Evolutionary conservation across 2,113 vertebrate species (phyloP).

Genomic region (Pycnonotus jocosus): DNA sequence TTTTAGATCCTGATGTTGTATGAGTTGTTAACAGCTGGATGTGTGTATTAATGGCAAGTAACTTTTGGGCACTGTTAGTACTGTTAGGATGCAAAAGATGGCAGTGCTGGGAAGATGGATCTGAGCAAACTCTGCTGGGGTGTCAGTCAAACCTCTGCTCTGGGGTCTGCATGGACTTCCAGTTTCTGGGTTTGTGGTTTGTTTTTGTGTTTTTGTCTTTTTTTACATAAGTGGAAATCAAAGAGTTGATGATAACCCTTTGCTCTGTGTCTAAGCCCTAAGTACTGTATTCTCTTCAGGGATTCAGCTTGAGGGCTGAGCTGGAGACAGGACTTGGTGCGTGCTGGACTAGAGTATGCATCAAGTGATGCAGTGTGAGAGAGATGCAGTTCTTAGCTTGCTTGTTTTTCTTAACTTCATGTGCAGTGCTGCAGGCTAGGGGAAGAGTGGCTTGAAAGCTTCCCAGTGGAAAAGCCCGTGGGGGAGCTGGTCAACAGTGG

Average conservation of each 20-base stretch:
- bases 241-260: not conserved
- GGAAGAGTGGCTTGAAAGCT: not conserved
- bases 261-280: not conserved
- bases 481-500: accelerated
- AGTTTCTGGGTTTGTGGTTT: not conserved
- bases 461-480: not conserved
- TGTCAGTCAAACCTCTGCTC: not conserved
- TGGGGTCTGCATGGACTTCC: not conserved
- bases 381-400: not conserved
- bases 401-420: not conserved
- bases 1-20: not conserved
- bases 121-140: not conserved
- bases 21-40: not conserved
- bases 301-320: not conserved
- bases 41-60: not conserved
- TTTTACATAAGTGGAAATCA: not conserved
- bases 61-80: not conserved
- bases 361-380: not conserved
- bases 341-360: not conserved
- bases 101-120: not conserved
- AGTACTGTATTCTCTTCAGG: not conserved
- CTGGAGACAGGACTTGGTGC: not conserved
- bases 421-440: not conserved
- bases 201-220: too few relatives aligned
- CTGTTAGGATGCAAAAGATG: conserved; percentile 5